Conservation (phyloP, 2,888 invertebrate species). For the Stenoptilia bipunctidactyla region DNA sequence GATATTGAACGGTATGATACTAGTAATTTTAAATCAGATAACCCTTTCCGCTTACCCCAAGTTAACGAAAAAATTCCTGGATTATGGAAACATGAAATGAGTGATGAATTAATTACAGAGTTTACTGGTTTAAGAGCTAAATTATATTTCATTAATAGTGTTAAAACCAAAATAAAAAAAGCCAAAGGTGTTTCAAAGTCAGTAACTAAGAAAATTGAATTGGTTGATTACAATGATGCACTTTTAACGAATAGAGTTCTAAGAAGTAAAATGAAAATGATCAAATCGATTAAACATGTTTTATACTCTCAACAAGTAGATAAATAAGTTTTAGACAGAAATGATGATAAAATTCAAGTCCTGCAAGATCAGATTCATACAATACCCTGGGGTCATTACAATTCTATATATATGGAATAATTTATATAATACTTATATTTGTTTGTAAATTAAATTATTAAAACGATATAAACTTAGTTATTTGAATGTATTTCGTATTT, state of each 20-base stretch:
- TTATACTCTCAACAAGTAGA: slow-evolving; percentile 5
- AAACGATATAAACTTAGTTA: too few relatives aligned
- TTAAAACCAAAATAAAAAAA: slow-evolving; percentile 1
- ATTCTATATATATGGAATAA: too few relatives aligned
- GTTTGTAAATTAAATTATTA: too few relatives aligned
- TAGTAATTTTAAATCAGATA: slow-evolving; percentile 9
- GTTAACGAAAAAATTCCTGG: slow-evolving; percentile 11
- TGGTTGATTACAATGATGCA: too few relatives aligned
- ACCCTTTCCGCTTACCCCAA: slow-evolving; percentile 6
- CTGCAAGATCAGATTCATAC: slow-evolving; percentile 7
- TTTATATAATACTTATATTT: too few relatives aligned
- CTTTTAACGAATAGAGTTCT: too few relatives aligned
- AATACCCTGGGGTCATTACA: slow-evolving; percentile 7
- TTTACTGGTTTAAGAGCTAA: slow-evolving; percentile 13
- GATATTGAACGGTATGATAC: slow-evolving; percentile 12
- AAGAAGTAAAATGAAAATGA: slow-evolving; percentile 4
- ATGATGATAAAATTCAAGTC: slow-evolving; percentile 12
- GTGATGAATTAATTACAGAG: slow-evolving; percentile 10
- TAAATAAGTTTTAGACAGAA: slow-evolving; percentile 8
- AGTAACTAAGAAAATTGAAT: too few relatives aligned
- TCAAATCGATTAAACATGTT: slow-evolving; percentile 6
- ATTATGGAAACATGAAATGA: slow-evolving; percentile 12
- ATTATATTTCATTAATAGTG: slow-evolving; percentile 8
- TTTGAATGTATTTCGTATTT: too few relatives aligned
- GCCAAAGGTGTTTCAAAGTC: slow-evolving; percentile 7